phyloP scores from a whole-genome alignment of 1,140 invertebrate genomes.

The Thaumetopoea pityocampa region DNA sequence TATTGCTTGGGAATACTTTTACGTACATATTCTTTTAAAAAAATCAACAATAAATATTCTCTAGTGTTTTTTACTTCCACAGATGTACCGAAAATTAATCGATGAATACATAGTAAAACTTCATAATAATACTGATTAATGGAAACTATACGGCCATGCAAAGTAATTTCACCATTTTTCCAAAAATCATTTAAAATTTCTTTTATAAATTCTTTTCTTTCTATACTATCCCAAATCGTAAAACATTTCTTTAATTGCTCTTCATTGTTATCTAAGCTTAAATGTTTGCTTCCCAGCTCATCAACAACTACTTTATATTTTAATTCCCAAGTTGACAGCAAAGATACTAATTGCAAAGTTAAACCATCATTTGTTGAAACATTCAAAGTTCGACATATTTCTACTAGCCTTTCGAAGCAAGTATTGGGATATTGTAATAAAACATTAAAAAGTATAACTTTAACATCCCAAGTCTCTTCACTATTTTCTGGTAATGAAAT shows the following conservation, averaged over 20 bases:
- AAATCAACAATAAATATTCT: slow-evolving; percentile 65
- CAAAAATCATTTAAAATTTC: slow-evolving; percentile 67
- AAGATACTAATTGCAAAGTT: slow-evolving; percentile 61
- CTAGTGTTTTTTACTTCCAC: slow-evolving; percentile 45
- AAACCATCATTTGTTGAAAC: slow-evolving; percentile 61
- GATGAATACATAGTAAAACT: slow-evolving; percentile 65
- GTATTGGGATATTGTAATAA: slow-evolving; percentile 50
- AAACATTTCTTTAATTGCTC: slow-evolving; percentile 48
- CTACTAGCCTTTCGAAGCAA: slow-evolving; percentile 42
- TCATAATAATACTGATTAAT: slow-evolving; percentile 73
- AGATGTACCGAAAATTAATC: slow-evolving; percentile 43
- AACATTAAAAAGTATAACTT: slow-evolving; percentile 59
- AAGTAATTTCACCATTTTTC: slow-evolving; percentile 68
- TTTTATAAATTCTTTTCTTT: slow-evolving; percentile 53
- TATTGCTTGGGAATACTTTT: slow-evolving; percentile 65
- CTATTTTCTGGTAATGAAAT: slow-evolving; percentile 52
- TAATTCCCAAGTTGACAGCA: slow-evolving; percentile 62
- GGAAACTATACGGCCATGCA: slow-evolving; percentile 60
- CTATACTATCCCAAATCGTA: slow-evolving; percentile 60
- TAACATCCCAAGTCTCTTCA: slow-evolving; percentile 67
- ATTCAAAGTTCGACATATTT: slow-evolving; percentile 60
- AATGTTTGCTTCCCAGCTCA: slow-evolving; percentile 43
- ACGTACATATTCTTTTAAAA: slow-evolving; percentile 64
- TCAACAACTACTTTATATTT: slow-evolving; percentile 56
- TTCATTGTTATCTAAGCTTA: slow-evolving; percentile 43